Evolutionary conservation across 2,797 vertebrate species (phyloP).

Genomic region (Peromyscus eremicus): DNA sequence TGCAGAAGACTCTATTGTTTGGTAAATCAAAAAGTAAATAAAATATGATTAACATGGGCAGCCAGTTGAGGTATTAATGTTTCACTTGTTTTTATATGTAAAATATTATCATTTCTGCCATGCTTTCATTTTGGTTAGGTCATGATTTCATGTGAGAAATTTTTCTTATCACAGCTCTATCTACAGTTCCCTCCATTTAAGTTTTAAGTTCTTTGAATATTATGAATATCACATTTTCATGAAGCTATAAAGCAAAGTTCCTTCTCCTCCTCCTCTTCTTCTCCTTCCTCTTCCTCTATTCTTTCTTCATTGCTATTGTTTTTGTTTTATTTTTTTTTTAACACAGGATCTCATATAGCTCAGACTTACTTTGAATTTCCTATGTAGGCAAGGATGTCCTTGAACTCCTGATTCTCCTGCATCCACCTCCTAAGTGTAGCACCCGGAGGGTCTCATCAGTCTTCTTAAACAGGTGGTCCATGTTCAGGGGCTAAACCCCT

Average conservation of each 20-base stretch:
- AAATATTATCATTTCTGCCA: not conserved
- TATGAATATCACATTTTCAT: constrained; percentile 15
- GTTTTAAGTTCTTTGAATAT: constrained; percentile 51
- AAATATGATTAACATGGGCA: constrained; percentile 57
- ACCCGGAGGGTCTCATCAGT: not conserved
- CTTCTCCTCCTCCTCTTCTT: not conserved
- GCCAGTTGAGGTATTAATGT: not conserved
- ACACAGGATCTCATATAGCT: not conserved
- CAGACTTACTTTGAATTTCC: too few species aligned
- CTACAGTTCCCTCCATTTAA: not conserved
- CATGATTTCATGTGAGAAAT: constrained; percentile 33
- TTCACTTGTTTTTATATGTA: constrained; percentile 31
- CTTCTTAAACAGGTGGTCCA: not conserved
- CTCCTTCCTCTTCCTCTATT: not conserved
- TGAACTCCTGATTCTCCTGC: not conserved
- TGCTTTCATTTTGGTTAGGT: constrained; percentile 49
- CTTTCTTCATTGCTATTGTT: not conserved
- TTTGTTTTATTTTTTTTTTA: not conserved
- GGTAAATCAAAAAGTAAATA: constrained; percentile 69
- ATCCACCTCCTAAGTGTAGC: too few species aligned
- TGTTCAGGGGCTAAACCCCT: not conserved
- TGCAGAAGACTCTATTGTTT: constrained; percentile 44
- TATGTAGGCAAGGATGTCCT: not conserved
- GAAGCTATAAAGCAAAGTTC: not conserved
- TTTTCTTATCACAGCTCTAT: not conserved